These are phyloP conservation scores for Phytoseiulus persimilis DNA, from an alignment of 2,888 invertebrate species.

Conservation along the genomic window DNA sequence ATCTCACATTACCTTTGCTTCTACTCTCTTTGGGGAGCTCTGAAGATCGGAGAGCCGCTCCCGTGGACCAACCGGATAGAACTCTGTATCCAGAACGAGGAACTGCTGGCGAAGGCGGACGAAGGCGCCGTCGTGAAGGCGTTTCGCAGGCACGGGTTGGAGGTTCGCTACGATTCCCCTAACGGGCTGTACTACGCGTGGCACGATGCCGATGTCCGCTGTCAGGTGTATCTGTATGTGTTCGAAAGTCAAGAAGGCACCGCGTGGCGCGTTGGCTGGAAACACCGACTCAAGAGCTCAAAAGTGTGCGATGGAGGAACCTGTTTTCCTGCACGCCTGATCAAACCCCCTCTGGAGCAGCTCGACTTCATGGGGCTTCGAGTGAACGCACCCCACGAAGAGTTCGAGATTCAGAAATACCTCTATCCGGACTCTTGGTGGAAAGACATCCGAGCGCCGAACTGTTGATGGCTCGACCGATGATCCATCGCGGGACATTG, in stretches of 20 bases:
- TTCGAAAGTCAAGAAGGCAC: conserved; percentile 53
- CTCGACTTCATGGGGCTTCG: conserved; percentile 49
- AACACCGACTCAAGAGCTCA: conserved; percentile 54
- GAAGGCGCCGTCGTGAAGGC: conserved; percentile 53
- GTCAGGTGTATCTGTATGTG: conserved; percentile 53
- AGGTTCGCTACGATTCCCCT: conserved; percentile 53
- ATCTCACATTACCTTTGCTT: conserved; percentile 57
- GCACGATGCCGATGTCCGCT: conserved; percentile 45
- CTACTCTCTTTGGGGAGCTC: conserved; percentile 57
- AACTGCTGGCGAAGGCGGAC: conserved; percentile 47
- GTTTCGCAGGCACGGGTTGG: conserved; percentile 53
- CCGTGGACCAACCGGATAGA: conserved; percentile 56
- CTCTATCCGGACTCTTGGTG: conserved; percentile 58
- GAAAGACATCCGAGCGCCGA: conserved; percentile 45
- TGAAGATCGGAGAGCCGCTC: conserved; percentile 54
- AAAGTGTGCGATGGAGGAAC: conserved; percentile 54
- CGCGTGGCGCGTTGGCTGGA: conserved; percentile 55
- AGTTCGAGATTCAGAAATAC: conserved; percentile 58
- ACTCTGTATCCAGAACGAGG: conserved; percentile 54
- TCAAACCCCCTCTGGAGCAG: conserved; percentile 53
- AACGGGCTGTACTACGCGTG: conserved; percentile 54
- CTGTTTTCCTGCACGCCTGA: conserved; percentile 55
- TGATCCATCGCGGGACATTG: not conserved
- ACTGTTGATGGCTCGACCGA: not conserved
- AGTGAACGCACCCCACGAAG: conserved; percentile 55